Conservation (phyloP, 2,113 vertebrate genomes). For the Uropsilus gracilis region DNA sequence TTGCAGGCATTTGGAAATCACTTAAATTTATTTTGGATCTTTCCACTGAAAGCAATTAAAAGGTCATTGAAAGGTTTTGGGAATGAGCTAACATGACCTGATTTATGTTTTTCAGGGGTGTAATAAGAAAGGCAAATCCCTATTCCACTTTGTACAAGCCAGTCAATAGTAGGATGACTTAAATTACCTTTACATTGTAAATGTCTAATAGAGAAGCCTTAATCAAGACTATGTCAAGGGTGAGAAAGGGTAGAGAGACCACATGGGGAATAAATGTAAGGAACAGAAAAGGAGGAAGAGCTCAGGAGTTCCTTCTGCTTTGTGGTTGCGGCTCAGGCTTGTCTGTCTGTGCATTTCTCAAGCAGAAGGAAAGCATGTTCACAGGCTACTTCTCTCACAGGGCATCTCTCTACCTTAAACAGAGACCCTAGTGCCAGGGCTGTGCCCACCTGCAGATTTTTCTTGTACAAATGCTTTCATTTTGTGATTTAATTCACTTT, state of each 20-base stretch:
- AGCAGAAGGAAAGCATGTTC: background rate
- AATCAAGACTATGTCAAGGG: background rate
- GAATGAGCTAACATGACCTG: background rate
- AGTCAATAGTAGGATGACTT: background rate
- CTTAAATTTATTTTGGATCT: background rate
- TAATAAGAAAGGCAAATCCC: background rate
- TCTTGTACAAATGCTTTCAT: fast-evolving
- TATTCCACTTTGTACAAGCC: background rate
- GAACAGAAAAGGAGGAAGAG: conserved; percentile 68
- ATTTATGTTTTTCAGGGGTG: background rate
- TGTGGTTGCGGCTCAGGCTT: conserved; percentile 48
- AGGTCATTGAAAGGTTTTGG: background rate
- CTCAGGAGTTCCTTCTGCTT: conserved; percentile 52
- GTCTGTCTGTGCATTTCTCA: background rate
- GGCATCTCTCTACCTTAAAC: background rate
- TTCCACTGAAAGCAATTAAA: background rate
- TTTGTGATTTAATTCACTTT: background rate
- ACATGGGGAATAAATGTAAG: background rate
- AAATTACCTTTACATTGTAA: background rate
- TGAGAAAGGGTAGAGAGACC: background rate
- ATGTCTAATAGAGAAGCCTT: background rate
- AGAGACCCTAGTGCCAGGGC: background rate
- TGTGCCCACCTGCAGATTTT: background rate
- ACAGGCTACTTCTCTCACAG: background rate
- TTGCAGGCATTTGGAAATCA: background rate